Conservation (phyloP, 2,888 invertebrate genomes). For the Ligdia adustata region DNA sequence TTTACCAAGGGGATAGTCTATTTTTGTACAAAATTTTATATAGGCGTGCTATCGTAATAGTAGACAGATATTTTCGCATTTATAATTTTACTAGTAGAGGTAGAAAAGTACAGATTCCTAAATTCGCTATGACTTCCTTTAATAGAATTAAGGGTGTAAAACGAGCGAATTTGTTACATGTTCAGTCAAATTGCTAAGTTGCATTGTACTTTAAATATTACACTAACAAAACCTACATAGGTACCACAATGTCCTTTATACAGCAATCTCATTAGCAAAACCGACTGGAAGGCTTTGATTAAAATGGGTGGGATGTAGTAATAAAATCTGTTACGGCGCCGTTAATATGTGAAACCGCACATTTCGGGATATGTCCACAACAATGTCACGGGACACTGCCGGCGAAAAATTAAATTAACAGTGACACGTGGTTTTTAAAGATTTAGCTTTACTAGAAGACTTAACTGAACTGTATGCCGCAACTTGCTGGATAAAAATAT, state of each 20-base stretch:
- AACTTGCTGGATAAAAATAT: too few species aligned
- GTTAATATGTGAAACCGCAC: conserved; percentile 56
- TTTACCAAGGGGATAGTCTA: too few species aligned
- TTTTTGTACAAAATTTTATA: too few species aligned
- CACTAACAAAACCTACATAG: too few species aligned
- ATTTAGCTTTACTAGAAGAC: conserved; percentile 29
- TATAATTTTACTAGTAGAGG: neutral
- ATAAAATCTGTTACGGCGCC: conserved; percentile 45
- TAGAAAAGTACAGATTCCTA: too few species aligned
- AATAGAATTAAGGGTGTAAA: too few species aligned
- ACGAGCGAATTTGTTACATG: too few species aligned
- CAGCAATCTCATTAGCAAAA: conserved; percentile 25
- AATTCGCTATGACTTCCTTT: too few species aligned
- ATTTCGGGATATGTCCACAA: conserved; percentile 57
- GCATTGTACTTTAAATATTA: too few species aligned
- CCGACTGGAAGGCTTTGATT: conserved; percentile 37
- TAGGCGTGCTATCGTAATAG: neutral
- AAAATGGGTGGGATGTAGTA: conserved; percentile 37
- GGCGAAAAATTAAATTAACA: conserved; percentile 74
- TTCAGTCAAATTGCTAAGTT: too few species aligned
- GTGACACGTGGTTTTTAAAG: conserved; percentile 37
- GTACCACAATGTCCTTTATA: conserved; percentile 1
- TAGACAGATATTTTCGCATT: neutral
- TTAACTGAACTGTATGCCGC: too few species aligned
- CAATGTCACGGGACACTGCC: conserved; percentile 58